Conservation (phyloP, 2,888 invertebrate genomes). For the Microplitis deprimator region DNA sequence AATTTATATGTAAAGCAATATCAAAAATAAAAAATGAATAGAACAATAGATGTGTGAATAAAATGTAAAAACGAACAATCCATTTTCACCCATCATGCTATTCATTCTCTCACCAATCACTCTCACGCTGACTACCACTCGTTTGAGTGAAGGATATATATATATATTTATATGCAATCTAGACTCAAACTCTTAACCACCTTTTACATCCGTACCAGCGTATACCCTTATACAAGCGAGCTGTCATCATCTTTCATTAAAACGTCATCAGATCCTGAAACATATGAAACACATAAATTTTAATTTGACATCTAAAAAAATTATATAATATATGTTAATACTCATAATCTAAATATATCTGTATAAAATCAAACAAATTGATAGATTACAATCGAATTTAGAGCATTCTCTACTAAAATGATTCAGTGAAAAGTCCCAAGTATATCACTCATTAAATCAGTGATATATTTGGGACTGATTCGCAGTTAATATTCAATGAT, state of each 20-base stretch:
- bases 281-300: slow-evolving; percentile 2
- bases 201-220: background rate
- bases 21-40: background rate
- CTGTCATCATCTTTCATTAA: slow-evolving; percentile 26
- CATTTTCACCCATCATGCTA: slow-evolving; percentile 50
- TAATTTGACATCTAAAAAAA: background rate
- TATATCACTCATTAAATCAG: too few species aligned
- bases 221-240: slow-evolving; percentile 5
- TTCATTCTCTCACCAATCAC: slow-evolving; percentile 48
- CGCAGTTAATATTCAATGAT: too few species aligned
- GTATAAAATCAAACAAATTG: too few species aligned
- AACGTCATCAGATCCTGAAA: background rate
- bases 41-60: background rate
- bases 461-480: too few species aligned
- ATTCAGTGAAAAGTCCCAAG: too few species aligned
- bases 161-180: background rate
- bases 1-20: background rate
- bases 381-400: too few species aligned
- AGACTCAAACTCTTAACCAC: slow-evolving; percentile 3
- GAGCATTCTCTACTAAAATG: too few species aligned
- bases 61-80: slow-evolving; percentile 43
- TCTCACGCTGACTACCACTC: slow-evolving; percentile 31
- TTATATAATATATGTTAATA: background rate
- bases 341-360: background rate
- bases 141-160: slow-evolving; percentile 43